These are phyloP conservation scores for Alcis repandata DNA, from an alignment of 2,888 invertebrate species.

Conservation along the genomic window DNA sequence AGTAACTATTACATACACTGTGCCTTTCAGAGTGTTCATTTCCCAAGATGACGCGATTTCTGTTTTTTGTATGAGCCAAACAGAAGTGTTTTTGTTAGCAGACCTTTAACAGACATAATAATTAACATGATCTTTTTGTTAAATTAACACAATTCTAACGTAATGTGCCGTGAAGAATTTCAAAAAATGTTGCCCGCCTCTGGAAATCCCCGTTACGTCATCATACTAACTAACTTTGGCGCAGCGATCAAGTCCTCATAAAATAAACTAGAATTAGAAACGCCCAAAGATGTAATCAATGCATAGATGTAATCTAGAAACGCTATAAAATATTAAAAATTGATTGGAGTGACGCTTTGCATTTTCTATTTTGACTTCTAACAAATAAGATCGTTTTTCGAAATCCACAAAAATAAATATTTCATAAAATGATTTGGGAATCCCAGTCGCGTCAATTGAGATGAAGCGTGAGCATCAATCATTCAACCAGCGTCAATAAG, in stretches of 20 bases:
- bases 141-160: slow-evolving; percentile 21
- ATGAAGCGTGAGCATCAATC: too few relatives aligned
- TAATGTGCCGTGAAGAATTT: slow-evolving; percentile 13
- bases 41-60: slow-evolving; percentile 27
- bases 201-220: slow-evolving; percentile 19
- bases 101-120: slow-evolving; percentile 22
- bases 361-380: not conserved
- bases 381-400: not conserved
- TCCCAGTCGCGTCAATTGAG: not conserved
- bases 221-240: too few relatives aligned
- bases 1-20: not conserved
- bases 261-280: too few relatives aligned
- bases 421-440: not conserved
- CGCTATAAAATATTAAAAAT: slow-evolving; percentile 3
- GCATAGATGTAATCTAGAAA: not conserved
- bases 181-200: not conserved
- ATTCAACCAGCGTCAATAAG: too few relatives aligned
- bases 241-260: too few relatives aligned
- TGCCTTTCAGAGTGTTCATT: slow-evolving; percentile 18
- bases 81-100: slow-evolving; percentile 26
- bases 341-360: not conserved
- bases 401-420: not conserved
- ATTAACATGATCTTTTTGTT: slow-evolving; percentile 31
- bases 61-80: slow-evolving; percentile 21
- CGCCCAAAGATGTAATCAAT: too few relatives aligned